Evolutionary conservation across 2,113 vertebrate species (phyloP), one percentile per base, ranked within the genome.

Genomic region (Grammomys dolichurus): DNA sequence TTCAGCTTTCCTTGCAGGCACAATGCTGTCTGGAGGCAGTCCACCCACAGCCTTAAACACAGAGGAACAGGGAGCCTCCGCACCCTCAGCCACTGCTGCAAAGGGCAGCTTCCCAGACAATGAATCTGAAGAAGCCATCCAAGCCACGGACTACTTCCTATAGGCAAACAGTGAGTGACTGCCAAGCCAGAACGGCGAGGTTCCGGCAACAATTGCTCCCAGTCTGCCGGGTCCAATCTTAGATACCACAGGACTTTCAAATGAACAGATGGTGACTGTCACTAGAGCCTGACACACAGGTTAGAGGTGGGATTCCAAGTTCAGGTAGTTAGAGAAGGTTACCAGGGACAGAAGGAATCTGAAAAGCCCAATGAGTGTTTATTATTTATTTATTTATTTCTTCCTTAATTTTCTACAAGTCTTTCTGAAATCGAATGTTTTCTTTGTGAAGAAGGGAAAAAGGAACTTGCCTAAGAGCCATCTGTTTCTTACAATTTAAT

Each of bases 271-370:
- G 19, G 5, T 0, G 36, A 7, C 36, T 9, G 63, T 81, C 13
- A 0, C 72, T 14, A 1, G 14, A 36, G 17, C 14, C 86, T 11
- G 43, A 16, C 5, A 13, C 24, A 56, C 20, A 1, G 54, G 51
- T 12, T 63, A 63, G 1, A 19, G 3, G 1, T 8, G 0, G 8
- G 58, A 1, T 10, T 1, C 1, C 0, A 24, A 1, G 9, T 22
- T 43, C 36, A 7, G 16, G 19, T 0, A 4, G 4, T 36, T 0
- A 2, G 0, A 28, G 80, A 11, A 60, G 56, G 16, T 56, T 22
- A 28, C 33, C 0, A 31, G 40, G 56, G 24, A 7, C n/a, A n/a
- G n/a, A n/a, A n/a, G n/a, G n/a, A n/a, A n/a, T n/a, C n/a, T n/a
- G n/a, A n/a, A n/a, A n/a, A n/a, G 51, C 7, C 0, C 8, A 19